Evolutionary conservation across 1,140 invertebrate species (phyloP).

Genomic region (Aphelinus atriplicis): DNA sequence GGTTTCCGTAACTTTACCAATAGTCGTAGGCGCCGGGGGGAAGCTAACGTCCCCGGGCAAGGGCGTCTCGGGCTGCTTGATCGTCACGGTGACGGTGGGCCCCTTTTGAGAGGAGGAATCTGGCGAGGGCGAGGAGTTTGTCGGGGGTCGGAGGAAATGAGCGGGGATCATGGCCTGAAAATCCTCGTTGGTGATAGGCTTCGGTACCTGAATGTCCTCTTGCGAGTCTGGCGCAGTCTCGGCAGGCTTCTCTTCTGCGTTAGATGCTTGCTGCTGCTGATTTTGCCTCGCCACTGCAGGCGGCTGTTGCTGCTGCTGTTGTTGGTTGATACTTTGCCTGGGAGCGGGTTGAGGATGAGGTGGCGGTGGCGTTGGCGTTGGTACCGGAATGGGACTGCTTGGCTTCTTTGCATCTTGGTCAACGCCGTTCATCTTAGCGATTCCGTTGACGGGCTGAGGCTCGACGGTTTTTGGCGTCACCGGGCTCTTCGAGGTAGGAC

Average conservation of each 20-base stretch:
- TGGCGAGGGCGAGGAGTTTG: constrained; percentile 64
- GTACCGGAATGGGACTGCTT: not conserved
- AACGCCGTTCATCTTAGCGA: constrained; percentile 61
- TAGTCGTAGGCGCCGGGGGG: constrained; percentile 82
- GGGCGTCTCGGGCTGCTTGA: constrained; percentile 74
- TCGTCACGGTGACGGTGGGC: constrained; percentile 75
- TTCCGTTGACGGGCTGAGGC: constrained; percentile 52
- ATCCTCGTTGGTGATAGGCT: constrained; percentile 89
- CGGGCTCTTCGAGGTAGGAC: constrained; percentile 56
- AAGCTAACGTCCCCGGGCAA: constrained; percentile 71
- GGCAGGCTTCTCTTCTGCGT: constrained; percentile 39
- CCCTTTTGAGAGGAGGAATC: constrained; percentile 58
- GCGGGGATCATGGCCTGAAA: constrained; percentile 93
- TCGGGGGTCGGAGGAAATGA: constrained; percentile 79
- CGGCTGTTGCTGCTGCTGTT: constrained; percentile 52
- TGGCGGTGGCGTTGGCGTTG: constrained; percentile 40
- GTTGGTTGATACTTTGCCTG: constrained; percentile 52
- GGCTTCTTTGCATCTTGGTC: constrained; percentile 47
- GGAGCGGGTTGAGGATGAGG: constrained; percentile 61
- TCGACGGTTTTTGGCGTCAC: constrained; percentile 42
- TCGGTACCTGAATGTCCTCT: constrained; percentile 72
- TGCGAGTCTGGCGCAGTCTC: constrained; percentile 48
- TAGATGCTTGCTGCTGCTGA: constrained; percentile 14
- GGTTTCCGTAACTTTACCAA: constrained; percentile 89
- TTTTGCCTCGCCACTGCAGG: constrained; percentile 31